These are phyloP conservation scores for Alloscopus bannaensis DNA, from an alignment of 2,888 invertebrate species.

Conservation along the genomic window DNA sequence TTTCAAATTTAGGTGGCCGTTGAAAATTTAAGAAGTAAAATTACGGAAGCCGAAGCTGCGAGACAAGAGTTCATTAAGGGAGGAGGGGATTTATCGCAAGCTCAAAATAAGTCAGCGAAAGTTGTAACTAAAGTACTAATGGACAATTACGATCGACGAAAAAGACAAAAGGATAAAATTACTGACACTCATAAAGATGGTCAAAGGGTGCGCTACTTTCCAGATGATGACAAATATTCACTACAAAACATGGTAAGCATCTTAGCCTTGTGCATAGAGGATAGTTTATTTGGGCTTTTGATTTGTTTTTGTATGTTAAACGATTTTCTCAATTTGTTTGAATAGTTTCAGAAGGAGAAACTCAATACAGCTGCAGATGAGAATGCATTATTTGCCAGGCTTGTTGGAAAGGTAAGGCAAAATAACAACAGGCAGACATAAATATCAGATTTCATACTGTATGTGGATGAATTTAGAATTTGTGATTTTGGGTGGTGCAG, in stretches of 20 bases:
- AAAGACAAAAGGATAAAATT: conserved; percentile 68
- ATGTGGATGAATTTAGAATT: neutral
- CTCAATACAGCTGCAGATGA: conserved; percentile 87
- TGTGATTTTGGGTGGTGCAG: conserved; percentile 47
- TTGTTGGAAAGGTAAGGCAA: conserved; percentile 79
- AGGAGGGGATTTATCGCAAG: conserved; percentile 53
- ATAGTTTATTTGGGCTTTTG: conserved; percentile 18
- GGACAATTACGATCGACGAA: conserved; percentile 41
- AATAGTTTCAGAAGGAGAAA: conserved; percentile 81
- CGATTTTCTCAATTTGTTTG: conserved; percentile 41
- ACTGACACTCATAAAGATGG: conserved; percentile 84
- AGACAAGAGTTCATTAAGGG: conserved; percentile 64
- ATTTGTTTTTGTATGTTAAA: conserved; percentile 22
- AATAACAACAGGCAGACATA: neutral
- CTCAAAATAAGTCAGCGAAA: conserved; percentile 39
- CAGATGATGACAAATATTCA: conserved; percentile 92
- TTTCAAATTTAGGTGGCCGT: too few species aligned
- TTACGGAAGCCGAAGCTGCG: conserved; percentile 69
- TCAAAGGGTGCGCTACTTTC: conserved; percentile 88
- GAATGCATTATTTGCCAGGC: conserved; percentile 86
- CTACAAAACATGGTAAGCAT: conserved; percentile 84
- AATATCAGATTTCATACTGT: neutral
- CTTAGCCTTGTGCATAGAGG: too few species aligned
- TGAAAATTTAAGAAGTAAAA: too few species aligned
- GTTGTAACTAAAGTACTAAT: conserved; percentile 68